These are phyloP conservation scores for Leptonema lineaticorne DNA, from an alignment of 1,140 invertebrate species.

Conservation along the genomic window DNA sequence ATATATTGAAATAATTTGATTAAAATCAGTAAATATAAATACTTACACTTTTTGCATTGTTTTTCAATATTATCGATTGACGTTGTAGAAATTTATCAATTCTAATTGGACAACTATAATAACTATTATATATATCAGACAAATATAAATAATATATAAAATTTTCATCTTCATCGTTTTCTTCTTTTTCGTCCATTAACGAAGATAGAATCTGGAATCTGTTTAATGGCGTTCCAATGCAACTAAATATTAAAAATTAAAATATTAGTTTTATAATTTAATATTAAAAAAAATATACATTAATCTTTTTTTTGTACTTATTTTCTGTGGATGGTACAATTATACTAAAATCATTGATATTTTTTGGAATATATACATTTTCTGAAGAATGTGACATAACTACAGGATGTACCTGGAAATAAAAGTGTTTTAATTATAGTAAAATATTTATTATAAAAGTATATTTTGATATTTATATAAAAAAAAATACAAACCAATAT, in stretches of 20 bases:
- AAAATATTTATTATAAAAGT: background rate
- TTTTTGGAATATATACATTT: conserved; percentile 21
- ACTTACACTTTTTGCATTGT: conserved; percentile 41
- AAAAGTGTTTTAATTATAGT: conserved; percentile 5
- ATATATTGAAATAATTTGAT: background rate
- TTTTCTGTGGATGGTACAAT: background rate
- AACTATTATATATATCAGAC: background rate
- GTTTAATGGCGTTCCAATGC: conserved; percentile 53
- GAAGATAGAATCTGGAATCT: conserved; percentile 48
- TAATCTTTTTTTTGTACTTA: too few species aligned
- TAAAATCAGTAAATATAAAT: conserved; percentile 6
- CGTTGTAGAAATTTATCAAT: conserved; percentile 55
- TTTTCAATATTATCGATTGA: conserved; percentile 50
- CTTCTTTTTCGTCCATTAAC: background rate
- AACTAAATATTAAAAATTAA: conserved; percentile 46
- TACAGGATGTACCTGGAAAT: conserved; percentile 11
- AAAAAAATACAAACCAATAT: conserved; percentile 31
- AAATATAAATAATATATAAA: background rate
- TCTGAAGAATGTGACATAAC: background rate
- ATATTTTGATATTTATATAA: too few species aligned
- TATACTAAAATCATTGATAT: background rate
- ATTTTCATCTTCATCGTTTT: conserved; percentile 32
- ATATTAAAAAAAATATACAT: too few species aligned
- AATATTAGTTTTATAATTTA: too few species aligned
- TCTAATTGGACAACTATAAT: conserved; percentile 51